Conservation (phyloP, 2,113 vertebrate genomes). For the Ia io region DNA sequence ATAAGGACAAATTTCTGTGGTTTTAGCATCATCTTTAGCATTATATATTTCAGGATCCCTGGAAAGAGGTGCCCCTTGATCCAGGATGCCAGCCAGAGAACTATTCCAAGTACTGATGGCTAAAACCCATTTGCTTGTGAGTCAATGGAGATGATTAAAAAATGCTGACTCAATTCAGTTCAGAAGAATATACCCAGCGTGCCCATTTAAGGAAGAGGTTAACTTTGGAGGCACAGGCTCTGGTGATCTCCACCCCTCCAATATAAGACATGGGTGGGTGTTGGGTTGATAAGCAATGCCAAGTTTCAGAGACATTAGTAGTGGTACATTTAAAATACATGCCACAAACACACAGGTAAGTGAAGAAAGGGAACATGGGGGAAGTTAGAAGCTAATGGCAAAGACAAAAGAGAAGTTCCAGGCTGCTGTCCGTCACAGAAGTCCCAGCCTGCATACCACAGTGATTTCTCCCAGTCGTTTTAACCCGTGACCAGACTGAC, state of each 20-base stretch:
- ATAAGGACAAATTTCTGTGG: background rate
- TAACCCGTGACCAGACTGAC: background rate
- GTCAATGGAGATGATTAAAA: background rate
- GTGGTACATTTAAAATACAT: conserved; percentile 4
- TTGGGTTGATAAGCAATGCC: conserved; percentile 63
- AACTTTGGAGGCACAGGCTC: conserved; percentile 58
- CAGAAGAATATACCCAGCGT: background rate
- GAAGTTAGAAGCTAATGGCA: background rate
- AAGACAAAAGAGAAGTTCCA: background rate
- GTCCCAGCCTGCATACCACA: background rate
- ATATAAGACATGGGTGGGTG: background rate
- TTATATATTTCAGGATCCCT: conserved; percentile 18
- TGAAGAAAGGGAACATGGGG: background rate
- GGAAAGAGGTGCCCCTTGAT: conserved; percentile 35
- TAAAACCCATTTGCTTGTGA: background rate
- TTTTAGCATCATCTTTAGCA: conserved; percentile 15
- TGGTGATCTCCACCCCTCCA: conserved; percentile 55
- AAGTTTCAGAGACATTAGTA: conserved; percentile 68
- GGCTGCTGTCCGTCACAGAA: background rate
- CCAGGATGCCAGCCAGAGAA: conserved; percentile 68
- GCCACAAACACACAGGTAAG: conserved; percentile 49
- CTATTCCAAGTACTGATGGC: background rate
- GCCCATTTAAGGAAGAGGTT: conserved; percentile 36
- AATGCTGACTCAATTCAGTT: background rate
- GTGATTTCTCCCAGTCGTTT: background rate